phyloP scores from a whole-genome alignment of 1,140 invertebrate species.

The Drepana arcuata region DNA sequence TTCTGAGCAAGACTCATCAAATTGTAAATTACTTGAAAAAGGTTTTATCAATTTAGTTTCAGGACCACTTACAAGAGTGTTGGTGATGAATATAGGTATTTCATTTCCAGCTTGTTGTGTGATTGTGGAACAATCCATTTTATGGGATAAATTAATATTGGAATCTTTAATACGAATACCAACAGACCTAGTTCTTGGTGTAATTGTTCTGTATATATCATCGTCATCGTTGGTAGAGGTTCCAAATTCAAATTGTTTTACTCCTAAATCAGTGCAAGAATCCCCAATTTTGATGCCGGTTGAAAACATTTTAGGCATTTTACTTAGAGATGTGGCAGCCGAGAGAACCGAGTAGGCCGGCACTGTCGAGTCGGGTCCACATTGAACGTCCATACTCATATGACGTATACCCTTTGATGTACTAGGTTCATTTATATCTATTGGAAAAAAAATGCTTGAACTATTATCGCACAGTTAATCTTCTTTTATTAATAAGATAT shows the following conservation, averaged over 20 bases:
- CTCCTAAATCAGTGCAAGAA: constrained; percentile 15
- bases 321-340: constrained; percentile 27
- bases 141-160: constrained; percentile 17
- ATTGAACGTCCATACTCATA: constrained; percentile 47
- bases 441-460: constrained; percentile 12
- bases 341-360: constrained; percentile 17
- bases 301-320: constrained; percentile 22
- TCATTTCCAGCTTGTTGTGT: too few relatives aligned
- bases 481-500: constrained; percentile 1
- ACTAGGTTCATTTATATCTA: constrained; percentile 57
- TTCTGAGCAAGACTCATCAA: constrained; percentile 22
- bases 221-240: constrained; percentile 21
- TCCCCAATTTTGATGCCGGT: constrained; percentile 35
- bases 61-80: constrained; percentile 3
- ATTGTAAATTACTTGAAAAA: constrained; percentile 16
- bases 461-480: background rate
- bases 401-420: constrained; percentile 57
- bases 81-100: too few relatives aligned
- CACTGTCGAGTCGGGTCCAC: constrained; percentile 36
- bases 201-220: constrained; percentile 8
- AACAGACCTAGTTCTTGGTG: constrained; percentile 14
- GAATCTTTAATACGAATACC: constrained; percentile 50
- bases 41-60: constrained; percentile 20
- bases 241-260: constrained; percentile 23
- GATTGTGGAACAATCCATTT: constrained; percentile 19